Conservation (phyloP, 2,113 vertebrate species). For the Pongo pygmaeus region DNA sequence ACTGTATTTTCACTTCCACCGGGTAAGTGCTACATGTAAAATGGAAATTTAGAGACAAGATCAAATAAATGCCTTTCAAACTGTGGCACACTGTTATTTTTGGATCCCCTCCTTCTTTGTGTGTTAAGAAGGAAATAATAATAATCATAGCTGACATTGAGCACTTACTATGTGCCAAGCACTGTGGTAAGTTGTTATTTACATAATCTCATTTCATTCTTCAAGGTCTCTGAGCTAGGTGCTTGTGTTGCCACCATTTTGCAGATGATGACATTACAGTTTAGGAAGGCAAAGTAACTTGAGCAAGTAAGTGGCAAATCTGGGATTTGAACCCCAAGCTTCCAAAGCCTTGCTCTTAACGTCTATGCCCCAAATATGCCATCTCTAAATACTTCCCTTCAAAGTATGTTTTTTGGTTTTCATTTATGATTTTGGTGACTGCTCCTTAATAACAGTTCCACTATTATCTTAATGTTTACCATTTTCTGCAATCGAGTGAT, state of each 20-base stretch:
- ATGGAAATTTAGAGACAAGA: conserved; percentile 60
- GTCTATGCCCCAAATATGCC: background rate
- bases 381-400: background rate
- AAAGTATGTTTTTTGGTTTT: conserved; percentile 13
- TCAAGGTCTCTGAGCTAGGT: background rate
- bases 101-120: conserved; percentile 1
- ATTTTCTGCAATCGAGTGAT: conserved; percentile 56
- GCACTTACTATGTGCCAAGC: conserved; percentile 15
- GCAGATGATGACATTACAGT: background rate
- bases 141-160: background rate
- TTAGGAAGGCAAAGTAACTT: background rate
- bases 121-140: background rate
- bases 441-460: conserved; percentile 17
- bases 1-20: conserved; percentile 44
- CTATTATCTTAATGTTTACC: conserved; percentile 36
- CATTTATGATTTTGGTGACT: background rate
- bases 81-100: conserved; percentile 3
- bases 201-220: background rate
- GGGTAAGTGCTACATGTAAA: conserved; percentile 45
- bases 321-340: conserved; percentile 58
- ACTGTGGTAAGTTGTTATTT: background rate
- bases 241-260: background rate
- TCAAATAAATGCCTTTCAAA: conserved; percentile 56
- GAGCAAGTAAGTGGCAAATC: background rate
- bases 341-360: background rate